Base-by-base conservation (phyloP, 2,888 invertebrate genomes). In the Thymelicus lineola region DNA sequence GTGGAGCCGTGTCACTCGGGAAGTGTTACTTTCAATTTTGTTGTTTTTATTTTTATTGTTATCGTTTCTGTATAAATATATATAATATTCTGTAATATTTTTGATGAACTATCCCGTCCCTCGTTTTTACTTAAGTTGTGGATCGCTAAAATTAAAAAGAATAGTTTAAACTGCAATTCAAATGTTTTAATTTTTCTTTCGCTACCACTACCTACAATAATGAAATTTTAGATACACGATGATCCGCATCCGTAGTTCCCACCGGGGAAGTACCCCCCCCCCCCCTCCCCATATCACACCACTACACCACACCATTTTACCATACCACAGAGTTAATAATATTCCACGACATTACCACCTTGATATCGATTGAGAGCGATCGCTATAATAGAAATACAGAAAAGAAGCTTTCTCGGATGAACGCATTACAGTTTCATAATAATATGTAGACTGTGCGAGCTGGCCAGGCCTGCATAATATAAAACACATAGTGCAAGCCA, bases 71-170 rank as follows among this genome's bases (percentile, higher is more conserved):
- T 77, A 77, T 71, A 65, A 55, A 53, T 71, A 68, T 64, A 45
- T 72, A 70, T 75, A 45, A 72, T 74, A 80, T 78, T 79, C 74
- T 80, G 76, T 77, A 75, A 82, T 79, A 81, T 82, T 80, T 86
- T 84, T 81, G 82, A 86, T 85, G 81, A 88, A 86, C 90, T 89
- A 80, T 91, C 92, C 92, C 92, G 92, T 92, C 92, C 92, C 91
- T 89, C 86, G 81, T 82, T 82, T 86, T 88, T 83, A 86, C 82
- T 83, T 88, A 81, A 82, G 83, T 89, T 88, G 83, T 81, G 80
- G 80, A 85, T 86, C 82, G 83, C 84, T 84, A 81, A 82, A 84
- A 85, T 86, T 35, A 85, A 73, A 73, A 87, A 79, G 84, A 78
- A 84, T 82, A 87, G 85, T 83, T 86, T 55, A 55, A 55, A 55